Evolutionary conservation across 2,797 vertebrate species (phyloP), one percentile per base, ranked within the genome.

Genomic region (Ptychadena robeensis): DNA sequence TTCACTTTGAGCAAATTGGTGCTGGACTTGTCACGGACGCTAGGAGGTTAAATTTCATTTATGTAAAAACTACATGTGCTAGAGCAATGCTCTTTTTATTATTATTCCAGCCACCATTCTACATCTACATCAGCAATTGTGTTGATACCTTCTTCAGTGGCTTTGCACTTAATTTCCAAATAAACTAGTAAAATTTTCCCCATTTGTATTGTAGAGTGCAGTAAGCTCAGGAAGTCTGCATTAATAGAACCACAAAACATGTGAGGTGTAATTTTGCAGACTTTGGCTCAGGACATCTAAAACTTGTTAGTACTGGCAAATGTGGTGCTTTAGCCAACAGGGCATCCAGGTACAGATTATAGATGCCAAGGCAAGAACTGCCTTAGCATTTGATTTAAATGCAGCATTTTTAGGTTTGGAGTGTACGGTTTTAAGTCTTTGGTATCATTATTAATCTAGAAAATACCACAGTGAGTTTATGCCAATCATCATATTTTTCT

Each of bases 401-500:
- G 14, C 40, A 44, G 22, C 37, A 22, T 22, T 53, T 53, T 53
- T 2, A 44, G 11, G 40, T n/a, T 27, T 59, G 57, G 9, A 61
- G 25, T 61, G 0, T 61, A 28, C 25, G 1, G 2, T 27, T 61
- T 74, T 8, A 73, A 28, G 9, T 59, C 3, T 28, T 59, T 31
- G 71, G 40, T 7, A 25, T 35, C 4, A 18, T 15, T 15, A 28
- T 37, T 37, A 28, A 25, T 28, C 12, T 2, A 14, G 12, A 74
- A 63, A 9, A n/a, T 0, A 57, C 32, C 10, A 1, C 31, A 59
- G 15, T 3, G 3, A n/a, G 12, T 4, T 5, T 18, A 38, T 63
- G 72, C 53, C 32, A 74, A 74, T 27, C 22, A 1, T 38, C 22
- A 69, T 78, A 66, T 70, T 37, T 71, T 27, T 38, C 32, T 70